Evolutionary conservation across 1,140 invertebrate species (phyloP), one percentile per base, ranked within the genome.

Genomic region (Pachyrhynchus sulphureomaculatus): DNA sequence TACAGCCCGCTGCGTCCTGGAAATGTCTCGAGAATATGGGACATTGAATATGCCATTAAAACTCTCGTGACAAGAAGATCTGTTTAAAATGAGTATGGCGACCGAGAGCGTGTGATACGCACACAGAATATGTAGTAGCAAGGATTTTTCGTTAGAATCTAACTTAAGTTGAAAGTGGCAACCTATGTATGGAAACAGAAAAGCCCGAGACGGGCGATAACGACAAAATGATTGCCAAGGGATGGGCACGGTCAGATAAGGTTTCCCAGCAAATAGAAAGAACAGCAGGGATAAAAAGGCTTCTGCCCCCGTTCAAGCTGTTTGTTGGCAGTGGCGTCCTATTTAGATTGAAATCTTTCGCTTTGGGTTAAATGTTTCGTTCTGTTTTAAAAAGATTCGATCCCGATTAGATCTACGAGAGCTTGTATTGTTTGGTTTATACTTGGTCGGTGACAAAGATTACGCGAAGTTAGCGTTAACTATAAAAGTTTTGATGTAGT

Each of bases 191-290:
- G 55, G 13, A 32, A 45, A 44, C 39, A 56, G n/a, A 39, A 44
- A 58, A 49, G 42, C 24, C 52, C 42, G 55, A 49, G 55, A 58
- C 55, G 55, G 24, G 44, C 57, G 57, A 60, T 60, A 60, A 60
- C 57, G 57, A 52, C 49, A 33, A 53, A 60, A 60, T 52, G 57
- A 60, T 60, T 60, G 57, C 57, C 49, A 44, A 20, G 48, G 57
- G 57, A 60, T 60, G 57, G 47, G 47, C 26, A 51, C 57, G 57
- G 47, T 60, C 57, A 51, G 57, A 60, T 60, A 60, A 60, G 48
- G 57, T 60, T 52, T 52, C 57, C 57, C 47, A 21, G 48, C 57
- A 53, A 60, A 60, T 53, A 60, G 57, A 60, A 60, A 60, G 57
- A 58, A 58, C 42, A 48, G 44, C 44, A 56, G 26, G 53, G 53